Evolutionary conservation across 2,888 invertebrate genomes (phyloP).

Genomic region (Caenorhabditis sp.): DNA sequence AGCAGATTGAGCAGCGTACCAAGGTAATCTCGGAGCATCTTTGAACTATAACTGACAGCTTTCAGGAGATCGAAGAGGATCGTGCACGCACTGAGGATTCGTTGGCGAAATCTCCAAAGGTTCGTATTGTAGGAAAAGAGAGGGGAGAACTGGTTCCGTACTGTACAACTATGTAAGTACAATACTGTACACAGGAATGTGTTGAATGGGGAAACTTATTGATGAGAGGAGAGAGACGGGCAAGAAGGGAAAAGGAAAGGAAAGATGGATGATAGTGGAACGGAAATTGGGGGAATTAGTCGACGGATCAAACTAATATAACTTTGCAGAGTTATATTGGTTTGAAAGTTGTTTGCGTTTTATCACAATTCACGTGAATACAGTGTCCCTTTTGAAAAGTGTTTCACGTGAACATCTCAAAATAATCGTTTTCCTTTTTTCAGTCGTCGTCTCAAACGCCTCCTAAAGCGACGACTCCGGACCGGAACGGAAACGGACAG

Average conservation of each 20-base stretch:
- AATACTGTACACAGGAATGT: too few species aligned
- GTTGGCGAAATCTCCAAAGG: constrained; percentile 52
- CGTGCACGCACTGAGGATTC: constrained; percentile 54
- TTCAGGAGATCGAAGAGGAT: constrained; percentile 69
- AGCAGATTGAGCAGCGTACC: constrained; percentile 65
- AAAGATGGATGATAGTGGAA: constrained; percentile 22
- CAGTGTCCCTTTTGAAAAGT: too few species aligned
- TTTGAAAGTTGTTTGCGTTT: too few species aligned
- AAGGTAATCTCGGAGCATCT: constrained; percentile 43
- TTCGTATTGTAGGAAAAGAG: constrained; percentile 5
- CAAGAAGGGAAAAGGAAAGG: constrained; percentile 30
- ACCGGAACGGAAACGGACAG: constrained; percentile 39
- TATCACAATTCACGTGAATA: too few species aligned
- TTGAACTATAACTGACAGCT: background rate
- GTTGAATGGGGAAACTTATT: too few species aligned
- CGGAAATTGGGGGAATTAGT: constrained; percentile 11
- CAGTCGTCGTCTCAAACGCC: constrained; percentile 48
- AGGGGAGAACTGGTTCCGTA: too few species aligned
- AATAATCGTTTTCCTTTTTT: too few species aligned
- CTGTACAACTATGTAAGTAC: too few species aligned
- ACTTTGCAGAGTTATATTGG: too few species aligned
- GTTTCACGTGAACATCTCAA: too few species aligned
- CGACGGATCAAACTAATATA: background rate
- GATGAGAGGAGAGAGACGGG: constrained; percentile 2
- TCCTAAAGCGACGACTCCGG: constrained; percentile 41